Evolutionary conservation across 2,888 invertebrate species (phyloP).

Genomic region (Odiellus spinosus): DNA sequence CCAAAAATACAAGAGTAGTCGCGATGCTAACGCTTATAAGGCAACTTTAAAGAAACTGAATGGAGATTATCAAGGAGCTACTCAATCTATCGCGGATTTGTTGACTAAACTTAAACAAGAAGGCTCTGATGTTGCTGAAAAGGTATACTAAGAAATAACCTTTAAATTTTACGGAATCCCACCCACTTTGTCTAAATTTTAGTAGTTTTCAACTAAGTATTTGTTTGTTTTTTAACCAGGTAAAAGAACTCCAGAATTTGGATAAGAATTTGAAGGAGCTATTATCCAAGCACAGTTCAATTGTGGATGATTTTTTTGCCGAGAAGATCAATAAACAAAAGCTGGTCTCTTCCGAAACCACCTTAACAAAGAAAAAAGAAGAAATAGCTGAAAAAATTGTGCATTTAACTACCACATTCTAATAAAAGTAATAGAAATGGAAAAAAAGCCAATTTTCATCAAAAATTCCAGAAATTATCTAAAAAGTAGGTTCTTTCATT

Average conservation of each 20-base stretch:
- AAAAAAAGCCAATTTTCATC: no score
- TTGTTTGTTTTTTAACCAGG: slow-evolving; percentile 24
- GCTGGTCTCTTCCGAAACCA: slow-evolving; percentile 42
- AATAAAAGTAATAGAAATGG: neutral
- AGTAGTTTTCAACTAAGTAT: neutral
- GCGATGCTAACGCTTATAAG: slow-evolving; percentile 37
- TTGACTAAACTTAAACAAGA: slow-evolving; percentile 40
- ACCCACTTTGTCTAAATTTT: no score
- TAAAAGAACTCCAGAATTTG: slow-evolving; percentile 40
- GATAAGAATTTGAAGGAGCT: slow-evolving; percentile 33
- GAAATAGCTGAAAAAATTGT: slow-evolving; percentile 29
- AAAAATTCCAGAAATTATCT: no score
- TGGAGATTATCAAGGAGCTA: slow-evolving; percentile 42
- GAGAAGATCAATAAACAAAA: slow-evolving; percentile 42
- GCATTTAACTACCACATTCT: neutral
- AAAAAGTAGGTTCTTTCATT: no score
- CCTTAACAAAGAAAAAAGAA: slow-evolving; percentile 40
- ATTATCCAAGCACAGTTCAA: slow-evolving; percentile 34
- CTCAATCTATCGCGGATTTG: slow-evolving; percentile 37
- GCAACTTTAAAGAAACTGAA: slow-evolving; percentile 40
- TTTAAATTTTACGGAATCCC: no score
- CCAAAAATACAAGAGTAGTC: slow-evolving; percentile 41
- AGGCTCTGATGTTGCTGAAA: slow-evolving; percentile 43
- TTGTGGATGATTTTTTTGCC: slow-evolving; percentile 44
- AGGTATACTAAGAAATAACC: slow-evolving; percentile 27